A percentile compares a stretch with the other conserved stretches of the same genome.
These are phyloP conservation scores for Maniola jurtina DNA, from an alignment of 1,140 invertebrate species.

Conservation along the genomic window DNA sequence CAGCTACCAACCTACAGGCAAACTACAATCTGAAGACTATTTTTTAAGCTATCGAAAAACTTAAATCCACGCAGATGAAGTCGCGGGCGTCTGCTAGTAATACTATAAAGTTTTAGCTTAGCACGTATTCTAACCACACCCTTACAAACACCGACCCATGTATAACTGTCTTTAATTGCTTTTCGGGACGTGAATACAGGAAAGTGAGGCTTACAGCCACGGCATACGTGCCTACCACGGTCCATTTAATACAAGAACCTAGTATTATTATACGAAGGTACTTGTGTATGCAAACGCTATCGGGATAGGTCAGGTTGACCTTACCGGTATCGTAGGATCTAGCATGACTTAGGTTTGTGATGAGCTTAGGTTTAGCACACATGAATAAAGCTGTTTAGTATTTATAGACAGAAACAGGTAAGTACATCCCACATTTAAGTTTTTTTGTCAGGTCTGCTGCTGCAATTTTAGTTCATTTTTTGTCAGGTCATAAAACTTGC, in stretches of 20 bases:
- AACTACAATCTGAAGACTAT: too few relatives aligned
- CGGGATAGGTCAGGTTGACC: slow-evolving; percentile 13
- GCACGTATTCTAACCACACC: background rate
- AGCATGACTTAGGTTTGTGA: background rate
- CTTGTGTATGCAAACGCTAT: slow-evolving; percentile 7
- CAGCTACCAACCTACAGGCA: too few relatives aligned
- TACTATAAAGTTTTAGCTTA: background rate
- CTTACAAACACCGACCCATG: slow-evolving; percentile 25
- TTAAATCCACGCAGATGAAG: too few relatives aligned
- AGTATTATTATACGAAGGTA: slow-evolving; percentile 8
- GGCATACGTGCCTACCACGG: slow-evolving; percentile 25
- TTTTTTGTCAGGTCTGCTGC: too few relatives aligned
- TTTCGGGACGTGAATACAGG: slow-evolving; percentile 38
- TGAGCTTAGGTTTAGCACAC: background rate
- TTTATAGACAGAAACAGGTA: background rate
- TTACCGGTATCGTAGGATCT: slow-evolving; percentile 6
- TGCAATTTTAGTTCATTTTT: too few relatives aligned
- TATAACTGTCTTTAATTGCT: slow-evolving; percentile 49
- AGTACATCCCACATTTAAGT: too few relatives aligned
- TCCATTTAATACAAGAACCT: slow-evolving; percentile 30
- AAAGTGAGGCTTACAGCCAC: slow-evolving; percentile 32
- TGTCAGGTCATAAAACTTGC: too few relatives aligned
- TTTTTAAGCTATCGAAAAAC: too few relatives aligned
- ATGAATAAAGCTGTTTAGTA: background rate
- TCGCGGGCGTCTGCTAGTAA: too few relatives aligned